Percentiles rank a stretch among this genome's conserved stretches.
Evolutionary conservation across 2,113 vertebrate species (phyloP).

Genomic region (Corythoichthys haematopterus): DNA sequence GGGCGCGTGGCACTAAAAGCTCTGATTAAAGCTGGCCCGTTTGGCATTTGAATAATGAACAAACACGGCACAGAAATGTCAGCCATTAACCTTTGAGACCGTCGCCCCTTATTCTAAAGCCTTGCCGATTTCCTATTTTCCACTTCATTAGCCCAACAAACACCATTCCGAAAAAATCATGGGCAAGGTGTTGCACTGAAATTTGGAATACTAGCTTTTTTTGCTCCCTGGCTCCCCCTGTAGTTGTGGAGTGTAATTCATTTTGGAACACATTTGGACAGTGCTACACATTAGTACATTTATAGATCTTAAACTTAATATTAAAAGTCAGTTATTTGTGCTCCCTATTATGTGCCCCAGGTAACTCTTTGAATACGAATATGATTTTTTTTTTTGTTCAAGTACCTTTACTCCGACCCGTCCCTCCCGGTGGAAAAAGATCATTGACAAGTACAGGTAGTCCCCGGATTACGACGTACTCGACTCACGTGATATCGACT

Average conservation of each 20-base stretch:
- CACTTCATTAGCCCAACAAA: slow-evolving; percentile 31
- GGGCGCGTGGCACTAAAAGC: slow-evolving; percentile 43
- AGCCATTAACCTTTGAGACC: slow-evolving; percentile 73
- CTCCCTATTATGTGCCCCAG: no score
- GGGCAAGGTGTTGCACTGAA: slow-evolving; percentile 3
- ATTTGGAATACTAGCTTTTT: neutral
- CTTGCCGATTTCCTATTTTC: slow-evolving; percentile 38
- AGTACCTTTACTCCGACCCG: no score
- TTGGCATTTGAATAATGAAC: slow-evolving; percentile 80
- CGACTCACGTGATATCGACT: no score
- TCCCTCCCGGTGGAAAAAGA: no score
- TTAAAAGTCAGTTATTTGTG: no score
- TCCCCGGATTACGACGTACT: no score
- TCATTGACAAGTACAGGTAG: no score
- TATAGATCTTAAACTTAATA: no score
- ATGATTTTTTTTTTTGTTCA: no score
- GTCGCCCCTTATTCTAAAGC: slow-evolving; percentile 45
- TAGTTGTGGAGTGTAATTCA: neutral
- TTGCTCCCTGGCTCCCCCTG: neutral
- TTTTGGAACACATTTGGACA: neutral
- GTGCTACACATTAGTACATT: neutral
- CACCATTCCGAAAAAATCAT: slow-evolving; percentile 16
- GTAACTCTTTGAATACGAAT: no score
- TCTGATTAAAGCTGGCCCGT: slow-evolving; percentile 74
- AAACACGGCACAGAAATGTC: slow-evolving; percentile 69